phyloP scores from a whole-genome alignment of 2,888 invertebrate genomes.

The Liposcelis brunnea region DNA sequence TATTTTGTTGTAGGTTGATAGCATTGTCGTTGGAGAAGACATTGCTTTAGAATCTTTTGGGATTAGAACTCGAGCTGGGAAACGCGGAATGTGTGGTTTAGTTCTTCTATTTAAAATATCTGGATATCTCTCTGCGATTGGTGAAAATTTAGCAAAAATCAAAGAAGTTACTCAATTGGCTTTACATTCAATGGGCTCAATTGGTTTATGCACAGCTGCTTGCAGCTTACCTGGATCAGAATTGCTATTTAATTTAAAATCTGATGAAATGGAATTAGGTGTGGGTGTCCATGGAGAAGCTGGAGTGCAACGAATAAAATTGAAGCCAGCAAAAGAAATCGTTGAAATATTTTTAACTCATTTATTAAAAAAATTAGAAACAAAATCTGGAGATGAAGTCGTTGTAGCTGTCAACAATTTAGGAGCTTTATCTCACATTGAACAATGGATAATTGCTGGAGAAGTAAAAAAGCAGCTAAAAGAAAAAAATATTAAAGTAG shows the following conservation, averaged over 20 bases:
- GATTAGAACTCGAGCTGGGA: slow-evolving; percentile 34
- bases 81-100: slow-evolving; percentile 47
- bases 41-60: slow-evolving; percentile 34
- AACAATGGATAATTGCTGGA: slow-evolving; percentile 51
- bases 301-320: slow-evolving; percentile 29
- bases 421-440: slow-evolving; percentile 54
- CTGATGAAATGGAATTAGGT: slow-evolving; percentile 50
- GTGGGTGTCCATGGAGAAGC: slow-evolving; percentile 38
- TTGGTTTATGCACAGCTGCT: slow-evolving; percentile 48
- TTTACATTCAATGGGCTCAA: slow-evolving; percentile 41
- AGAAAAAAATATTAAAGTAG: slow-evolving; percentile 28
- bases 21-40: slow-evolving; percentile 50
- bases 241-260: slow-evolving; percentile 40
- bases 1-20: slow-evolving; percentile 22
- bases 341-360: slow-evolving; percentile 16
- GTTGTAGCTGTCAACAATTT: slow-evolving; percentile 61
- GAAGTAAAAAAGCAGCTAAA: slow-evolving; percentile 46
- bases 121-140: slow-evolving; percentile 51
- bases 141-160: slow-evolving; percentile 32
- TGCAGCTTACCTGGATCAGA: slow-evolving; percentile 46
- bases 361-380: slow-evolving; percentile 14
- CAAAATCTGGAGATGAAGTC: slow-evolving; percentile 25
- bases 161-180: slow-evolving; percentile 25
- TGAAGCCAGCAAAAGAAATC: slow-evolving; percentile 14
- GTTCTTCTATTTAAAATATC: slow-evolving; percentile 45